Conservation (phyloP, 1,140 invertebrate species). For the Drosophila auraria region DNA sequence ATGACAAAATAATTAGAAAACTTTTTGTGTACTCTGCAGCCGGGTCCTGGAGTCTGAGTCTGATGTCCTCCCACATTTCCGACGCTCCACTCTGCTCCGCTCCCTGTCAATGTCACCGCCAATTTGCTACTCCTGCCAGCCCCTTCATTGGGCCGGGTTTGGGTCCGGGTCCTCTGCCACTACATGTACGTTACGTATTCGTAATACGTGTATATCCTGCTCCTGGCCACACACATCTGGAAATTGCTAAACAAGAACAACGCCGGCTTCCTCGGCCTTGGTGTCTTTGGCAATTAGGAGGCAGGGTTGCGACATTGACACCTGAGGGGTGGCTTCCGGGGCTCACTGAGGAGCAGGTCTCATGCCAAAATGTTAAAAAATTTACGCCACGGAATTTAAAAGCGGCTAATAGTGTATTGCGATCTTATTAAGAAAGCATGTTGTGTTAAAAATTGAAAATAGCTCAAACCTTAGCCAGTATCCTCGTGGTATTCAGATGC, state of each 20-base stretch:
- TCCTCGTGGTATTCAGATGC: background rate
- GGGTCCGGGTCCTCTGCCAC: background rate
- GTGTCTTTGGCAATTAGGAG: slow-evolving; percentile 63
- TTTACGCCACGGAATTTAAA: slow-evolving; percentile 16
- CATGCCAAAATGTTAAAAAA: slow-evolving; percentile 48
- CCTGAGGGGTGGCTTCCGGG: slow-evolving; percentile 31
- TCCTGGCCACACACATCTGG: slow-evolving; percentile 52
- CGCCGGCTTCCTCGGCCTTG: slow-evolving; percentile 45
- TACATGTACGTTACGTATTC: background rate
- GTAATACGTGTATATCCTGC: slow-evolving; percentile 22
- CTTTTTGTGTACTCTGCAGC: slow-evolving; percentile 83
- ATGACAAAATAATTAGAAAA: slow-evolving; percentile 84
- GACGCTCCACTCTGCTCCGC: slow-evolving; percentile 13
- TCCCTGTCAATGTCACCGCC: slow-evolving; percentile 77
- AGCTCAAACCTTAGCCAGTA: background rate
- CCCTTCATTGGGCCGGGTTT: slow-evolving; percentile 6
- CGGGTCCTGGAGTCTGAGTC: slow-evolving; percentile 38
- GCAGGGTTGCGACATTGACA: slow-evolving; percentile 59
- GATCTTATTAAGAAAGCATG: slow-evolving; percentile 18
- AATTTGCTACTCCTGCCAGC: slow-evolving; percentile 66
- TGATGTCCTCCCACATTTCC: slow-evolving; percentile 24
- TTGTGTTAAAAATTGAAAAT: background rate
- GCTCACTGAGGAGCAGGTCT: background rate
- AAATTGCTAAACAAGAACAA: slow-evolving; percentile 61
- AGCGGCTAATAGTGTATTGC: slow-evolving; percentile 19